phyloP scores from a whole-genome alignment of 2,113 vertebrate species.

The Calypte anna region DNA sequence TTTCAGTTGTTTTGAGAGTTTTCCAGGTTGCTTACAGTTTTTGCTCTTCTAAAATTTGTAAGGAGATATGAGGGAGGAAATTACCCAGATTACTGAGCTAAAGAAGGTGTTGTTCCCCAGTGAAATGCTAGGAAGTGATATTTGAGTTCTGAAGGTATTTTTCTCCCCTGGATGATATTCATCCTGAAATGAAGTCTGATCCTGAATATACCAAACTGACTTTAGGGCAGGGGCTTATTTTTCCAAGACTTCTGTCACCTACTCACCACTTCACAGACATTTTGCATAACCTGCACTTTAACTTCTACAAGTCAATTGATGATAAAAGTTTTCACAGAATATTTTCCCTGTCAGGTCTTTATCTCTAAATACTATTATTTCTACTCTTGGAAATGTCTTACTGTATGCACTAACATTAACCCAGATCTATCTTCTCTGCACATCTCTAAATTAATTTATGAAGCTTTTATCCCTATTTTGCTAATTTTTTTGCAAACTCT shows the following conservation, averaged over 20 bases:
- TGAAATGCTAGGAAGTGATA: neutral
- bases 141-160: neutral
- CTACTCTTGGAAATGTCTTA: neutral
- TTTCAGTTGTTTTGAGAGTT: neutral
- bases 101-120: neutral
- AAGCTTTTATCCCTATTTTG: neutral
- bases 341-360: neutral
- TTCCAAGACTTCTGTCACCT: neutral
- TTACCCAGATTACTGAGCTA: neutral
- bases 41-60: neutral
- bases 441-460: neutral
- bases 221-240: neutral
- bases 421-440: neutral
- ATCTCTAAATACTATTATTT: neutral
- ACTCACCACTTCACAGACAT: neutral
- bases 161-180: neutral
- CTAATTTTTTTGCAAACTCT: neutral
- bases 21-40: neutral
- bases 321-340: neutral
- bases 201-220: neutral
- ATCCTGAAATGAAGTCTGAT: neutral
- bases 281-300: neutral
- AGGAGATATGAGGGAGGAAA: neutral
- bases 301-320: neutral
- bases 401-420: neutral